Evolutionary conservation across 1,140 invertebrate genomes (phyloP), one percentile per base, ranked within the genome.

Genomic region (Pogonomyrmex californicus): DNA sequence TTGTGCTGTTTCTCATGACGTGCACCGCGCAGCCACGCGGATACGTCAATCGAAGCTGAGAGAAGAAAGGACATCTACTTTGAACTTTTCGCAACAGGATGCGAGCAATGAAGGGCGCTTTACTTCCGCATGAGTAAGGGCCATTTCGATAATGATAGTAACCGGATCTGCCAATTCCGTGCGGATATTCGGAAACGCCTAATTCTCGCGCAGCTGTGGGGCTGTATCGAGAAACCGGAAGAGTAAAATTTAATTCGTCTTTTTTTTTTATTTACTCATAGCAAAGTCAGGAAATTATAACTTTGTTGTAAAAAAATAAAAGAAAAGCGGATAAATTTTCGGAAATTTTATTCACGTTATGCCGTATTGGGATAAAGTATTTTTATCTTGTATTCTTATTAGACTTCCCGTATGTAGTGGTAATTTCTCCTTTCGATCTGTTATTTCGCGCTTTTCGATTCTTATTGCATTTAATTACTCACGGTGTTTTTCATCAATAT

Each of bases 1-100:
- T 91, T 92, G 87, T 88, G 89, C 90, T 23, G 92, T 92, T 93
- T 93, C 93, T 87, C 91, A 91, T 92, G 90, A 90, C 89, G 86
- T 90, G 92, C 88, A 65, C 14, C 49, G 63, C 75, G 76, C 88
- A 85, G 81, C 90, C 90, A 90, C 88, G 88, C 91, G 91, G 90
- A 92, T 92, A 82, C 86, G 92, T 90, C 90, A 87, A 92, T 93
- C 90, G 82, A 66, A 68, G 65, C 77, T 10, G 33, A 49, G 33
- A 71, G 14, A 62, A 73, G 60, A 83, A 58, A 66, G 63, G 62
- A 44, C 6, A 41, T 4, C 41, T 79, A 70, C 63, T 73, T 86
- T 70, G 33, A 70, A 12, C 54, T 70, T 75, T 68, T 71, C 62
- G 30, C n/a, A 17, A 56, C 77, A 77, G 63, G 70, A 81, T 81